Base-by-base conservation (phyloP, 2,113 vertebrate genomes). In the Enhydra lutris region DNA sequence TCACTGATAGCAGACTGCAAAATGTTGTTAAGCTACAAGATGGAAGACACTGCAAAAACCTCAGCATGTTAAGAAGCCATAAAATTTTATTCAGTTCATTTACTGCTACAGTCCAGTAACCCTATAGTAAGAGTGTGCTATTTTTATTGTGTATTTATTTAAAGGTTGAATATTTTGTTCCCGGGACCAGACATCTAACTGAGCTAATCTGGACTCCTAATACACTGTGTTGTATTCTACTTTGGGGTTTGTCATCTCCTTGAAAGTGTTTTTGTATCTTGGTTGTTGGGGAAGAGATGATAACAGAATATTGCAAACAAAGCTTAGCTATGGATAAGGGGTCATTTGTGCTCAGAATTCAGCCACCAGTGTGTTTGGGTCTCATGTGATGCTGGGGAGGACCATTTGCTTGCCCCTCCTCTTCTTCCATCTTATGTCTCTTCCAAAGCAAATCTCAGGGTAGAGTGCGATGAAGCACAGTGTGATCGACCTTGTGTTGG, bases 71-170 rank as follows among this genome's bases (percentile, higher is more conserved):
- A 99, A 99, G 98, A 99, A 99, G 98, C 98, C 98, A 99, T 99
- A 99, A 99, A 99, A 99, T 99, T 99, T 98, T 99, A 99, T 98
- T 99, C 99, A 99, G 98, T 99, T 99, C 99, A 99, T 99, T 99
- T 99, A 98, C 98, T 98, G 98, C 98, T 98, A 98, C 98, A 99
- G 98, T 98, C 98, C 98, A 99, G 98, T 99, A 99, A 98, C 98
- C 97, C 98, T 98, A 98, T 98, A 98, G 99, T 98, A 98, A 98
- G 98, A 98, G 97, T 98, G 92, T 95, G 98, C 98, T 98, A 98
- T 99, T 99, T 99, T 99, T 99, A 99, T 99, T 99, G 98, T 99
- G 98, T 99, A 99, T 99, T 99, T 99, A 99, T 99, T 99, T 99
- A 99, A 99, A 99, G 98, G 98, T 98, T 98, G 98, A 98, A 98